Percentiles rank a stretch among this genome's conserved stretches.
phyloP scores from a whole-genome alignment of 2,113 vertebrate species.

The Todiramphus chloris region DNA sequence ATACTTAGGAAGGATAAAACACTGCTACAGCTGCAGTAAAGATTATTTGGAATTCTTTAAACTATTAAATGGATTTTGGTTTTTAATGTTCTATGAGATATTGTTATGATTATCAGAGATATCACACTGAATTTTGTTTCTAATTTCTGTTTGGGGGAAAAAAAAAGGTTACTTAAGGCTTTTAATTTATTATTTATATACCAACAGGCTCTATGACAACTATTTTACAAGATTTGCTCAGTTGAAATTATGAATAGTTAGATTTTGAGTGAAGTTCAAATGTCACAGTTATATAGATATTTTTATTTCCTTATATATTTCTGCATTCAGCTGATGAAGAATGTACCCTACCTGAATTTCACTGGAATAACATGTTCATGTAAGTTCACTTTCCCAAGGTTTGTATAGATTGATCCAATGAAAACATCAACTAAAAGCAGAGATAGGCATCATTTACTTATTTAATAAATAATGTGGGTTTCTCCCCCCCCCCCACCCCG shows the following conservation, averaged over 20 bases:
- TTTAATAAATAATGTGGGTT: neutral
- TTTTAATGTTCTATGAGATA: neutral
- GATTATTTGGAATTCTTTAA: neutral
- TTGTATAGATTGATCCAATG: neutral
- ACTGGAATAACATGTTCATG: neutral
- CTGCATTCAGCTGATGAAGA: neutral
- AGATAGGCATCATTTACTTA: neutral
- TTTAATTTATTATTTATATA: neutral
- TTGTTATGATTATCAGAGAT: neutral
- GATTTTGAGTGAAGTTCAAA: neutral
- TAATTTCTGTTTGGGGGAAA: neutral
- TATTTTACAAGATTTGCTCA: neutral
- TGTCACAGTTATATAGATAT: neutral
- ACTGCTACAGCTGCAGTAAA: neutral
- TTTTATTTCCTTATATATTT: neutral
- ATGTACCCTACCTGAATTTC: neutral
- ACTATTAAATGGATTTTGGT: neutral
- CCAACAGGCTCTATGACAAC: neutral
- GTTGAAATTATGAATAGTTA: neutral
- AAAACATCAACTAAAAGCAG: neutral
- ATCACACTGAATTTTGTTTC: neutral
- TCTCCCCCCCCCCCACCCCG: neutral
- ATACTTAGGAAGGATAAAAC: neutral
- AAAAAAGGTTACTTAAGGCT: neutral
- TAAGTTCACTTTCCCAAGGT: neutral